Evolutionary conservation across 2,113 vertebrate species (phyloP).

Genomic region (Gopherus flavomarginatus): DNA sequence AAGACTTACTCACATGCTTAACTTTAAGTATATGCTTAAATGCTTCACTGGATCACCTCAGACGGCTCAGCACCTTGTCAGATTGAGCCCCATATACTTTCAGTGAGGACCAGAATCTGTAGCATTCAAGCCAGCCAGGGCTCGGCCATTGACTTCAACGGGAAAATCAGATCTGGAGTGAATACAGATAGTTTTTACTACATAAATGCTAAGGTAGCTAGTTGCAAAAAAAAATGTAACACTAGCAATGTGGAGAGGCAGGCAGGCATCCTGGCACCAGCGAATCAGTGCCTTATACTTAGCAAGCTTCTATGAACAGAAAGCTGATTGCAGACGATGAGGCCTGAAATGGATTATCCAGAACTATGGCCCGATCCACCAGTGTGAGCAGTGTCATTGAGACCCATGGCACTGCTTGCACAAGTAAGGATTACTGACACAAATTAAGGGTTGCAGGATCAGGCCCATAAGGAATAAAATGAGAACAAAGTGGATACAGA

Average conservation of each 20-base stretch:
- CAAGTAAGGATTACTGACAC: not conserved
- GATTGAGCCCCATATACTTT: not conserved
- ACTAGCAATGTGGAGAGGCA: not conserved
- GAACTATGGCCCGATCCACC: not conserved
- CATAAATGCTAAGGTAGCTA: not conserved
- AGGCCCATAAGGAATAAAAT: constrained; percentile 28
- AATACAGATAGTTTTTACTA: not conserved
- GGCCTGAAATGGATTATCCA: constrained; percentile 19
- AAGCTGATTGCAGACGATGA: not conserved
- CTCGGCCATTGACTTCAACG: not conserved
- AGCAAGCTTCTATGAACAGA: not conserved
- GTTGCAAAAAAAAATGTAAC: not conserved
- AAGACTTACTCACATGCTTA: not conserved
- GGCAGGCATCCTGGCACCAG: not conserved
- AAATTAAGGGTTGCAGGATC: constrained; percentile 11
- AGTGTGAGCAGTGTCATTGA: not conserved
- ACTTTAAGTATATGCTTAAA: not conserved
- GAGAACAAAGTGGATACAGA: not conserved
- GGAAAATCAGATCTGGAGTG: not conserved
- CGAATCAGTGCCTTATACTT: not conserved
- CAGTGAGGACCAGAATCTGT: not conserved
- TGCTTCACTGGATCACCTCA: not conserved
- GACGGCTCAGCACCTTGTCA: not conserved
- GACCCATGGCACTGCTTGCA: not conserved
- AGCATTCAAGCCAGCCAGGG: not conserved